A percentile compares a stretch with the other conserved stretches of the same genome.
Evolutionary conservation across 2,888 invertebrate genomes (phyloP).

Genomic region (Yponomeuta evonymella): DNA sequence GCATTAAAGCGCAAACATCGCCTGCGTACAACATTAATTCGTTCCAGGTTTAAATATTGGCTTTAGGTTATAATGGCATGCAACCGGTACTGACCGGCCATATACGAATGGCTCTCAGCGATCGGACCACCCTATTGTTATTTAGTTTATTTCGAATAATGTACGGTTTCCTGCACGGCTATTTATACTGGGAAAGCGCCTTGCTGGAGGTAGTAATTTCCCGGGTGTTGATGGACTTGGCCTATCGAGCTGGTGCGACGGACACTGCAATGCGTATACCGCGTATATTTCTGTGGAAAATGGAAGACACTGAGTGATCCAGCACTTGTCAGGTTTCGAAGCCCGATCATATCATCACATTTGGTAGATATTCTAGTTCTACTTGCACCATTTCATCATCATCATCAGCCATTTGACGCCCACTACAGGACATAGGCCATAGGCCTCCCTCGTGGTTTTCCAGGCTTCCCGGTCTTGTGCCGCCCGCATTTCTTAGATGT

Average conservation of each 20-base stretch:
- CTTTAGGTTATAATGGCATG: conserved; percentile 8
- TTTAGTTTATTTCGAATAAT: conserved; percentile 2
- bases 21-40: conserved; percentile 25
- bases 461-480: too few species aligned
- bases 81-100: neutral
- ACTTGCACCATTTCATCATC: too few species aligned
- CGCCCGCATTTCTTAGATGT: too few species aligned
- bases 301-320: too few species aligned
- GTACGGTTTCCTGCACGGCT: neutral
- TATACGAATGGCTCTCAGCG: neutral
- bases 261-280: too few species aligned
- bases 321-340: too few species aligned
- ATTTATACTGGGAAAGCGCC: neutral
- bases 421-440: too few species aligned
- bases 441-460: too few species aligned
- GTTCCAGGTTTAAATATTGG: conserved; percentile 17
- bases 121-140: conserved; percentile 1
- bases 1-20: conserved; percentile 22
- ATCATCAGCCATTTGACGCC: too few species aligned
- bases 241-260: neutral
- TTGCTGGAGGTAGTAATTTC: neutral
- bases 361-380: too few species aligned
- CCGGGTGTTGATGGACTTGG: neutral
- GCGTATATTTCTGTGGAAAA: too few species aligned
- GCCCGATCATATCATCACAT: too few species aligned